Percentiles rank a stretch among this genome's conserved stretches.
Evolutionary conservation across 2,113 vertebrate species (phyloP).

Genomic region (human (Homo sapiens)): DNA sequence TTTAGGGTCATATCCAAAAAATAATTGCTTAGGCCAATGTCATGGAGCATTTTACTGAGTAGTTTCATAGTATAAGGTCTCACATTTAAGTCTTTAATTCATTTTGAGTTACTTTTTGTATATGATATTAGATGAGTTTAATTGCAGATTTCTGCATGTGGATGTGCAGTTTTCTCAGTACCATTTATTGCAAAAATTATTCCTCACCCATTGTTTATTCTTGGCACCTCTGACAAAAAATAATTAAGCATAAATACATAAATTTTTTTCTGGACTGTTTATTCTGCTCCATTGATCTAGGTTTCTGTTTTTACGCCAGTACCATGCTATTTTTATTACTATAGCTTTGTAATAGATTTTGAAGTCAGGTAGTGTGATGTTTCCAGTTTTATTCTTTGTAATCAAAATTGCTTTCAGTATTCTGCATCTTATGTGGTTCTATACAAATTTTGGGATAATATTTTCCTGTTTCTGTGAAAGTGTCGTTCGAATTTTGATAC

Average conservation of each 20-base stretch:
- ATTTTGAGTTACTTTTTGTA: not conserved
- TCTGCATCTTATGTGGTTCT: not conserved
- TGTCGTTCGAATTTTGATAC: not conserved
- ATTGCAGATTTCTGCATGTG: not conserved
- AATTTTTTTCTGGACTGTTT: not conserved
- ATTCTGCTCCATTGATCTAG: not conserved
- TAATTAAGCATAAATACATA: not conserved
- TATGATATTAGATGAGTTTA: not conserved
- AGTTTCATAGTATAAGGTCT: not conserved
- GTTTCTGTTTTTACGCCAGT: not conserved
- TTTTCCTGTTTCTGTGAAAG: not conserved
- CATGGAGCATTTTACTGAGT: not conserved
- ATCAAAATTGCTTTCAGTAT: not conserved
- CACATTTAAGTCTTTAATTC: not conserved
- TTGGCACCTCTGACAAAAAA: not conserved
- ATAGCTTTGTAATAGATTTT: not conserved
- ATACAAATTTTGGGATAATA: not conserved
- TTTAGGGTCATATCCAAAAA: not conserved
- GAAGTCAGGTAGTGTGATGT: not conserved
- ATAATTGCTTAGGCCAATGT: not conserved
- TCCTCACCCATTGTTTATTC: not conserved
- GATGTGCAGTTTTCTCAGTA: not conserved
- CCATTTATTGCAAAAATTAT: not conserved
- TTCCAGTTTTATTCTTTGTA: not conserved
- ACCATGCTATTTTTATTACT: not conserved